Percentiles rank a stretch among this genome's conserved stretches.
Evolutionary conservation across 2,113 vertebrate species (phyloP).

Genomic region (Archilochus colubris): DNA sequence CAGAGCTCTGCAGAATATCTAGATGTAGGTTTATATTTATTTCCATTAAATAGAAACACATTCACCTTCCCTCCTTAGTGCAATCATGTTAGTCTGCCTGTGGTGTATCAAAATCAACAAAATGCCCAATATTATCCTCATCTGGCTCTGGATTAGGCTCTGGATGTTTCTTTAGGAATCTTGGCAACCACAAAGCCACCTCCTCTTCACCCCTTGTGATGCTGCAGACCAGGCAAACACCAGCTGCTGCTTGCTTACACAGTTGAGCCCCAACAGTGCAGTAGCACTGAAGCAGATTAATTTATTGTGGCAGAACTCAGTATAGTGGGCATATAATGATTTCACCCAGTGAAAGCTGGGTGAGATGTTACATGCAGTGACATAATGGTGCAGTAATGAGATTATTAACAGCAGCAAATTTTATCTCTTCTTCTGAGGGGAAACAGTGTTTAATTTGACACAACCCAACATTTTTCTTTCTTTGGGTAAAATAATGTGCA

Average conservation of each 20-base stretch:
- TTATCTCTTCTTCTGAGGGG: background rate
- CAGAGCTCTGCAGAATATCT: background rate
- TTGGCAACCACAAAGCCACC: background rate
- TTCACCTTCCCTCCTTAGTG: background rate
- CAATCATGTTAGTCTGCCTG: background rate
- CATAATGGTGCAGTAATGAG: slow-evolving; percentile 14
- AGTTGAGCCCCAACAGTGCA: background rate
- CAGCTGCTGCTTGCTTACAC: background rate
- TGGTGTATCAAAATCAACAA: background rate
- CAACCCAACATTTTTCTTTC: background rate
- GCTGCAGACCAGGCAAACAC: background rate
- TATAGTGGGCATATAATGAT: background rate
- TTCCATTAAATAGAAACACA: background rate
- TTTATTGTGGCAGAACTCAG: slow-evolving; percentile 26
- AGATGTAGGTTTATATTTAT: background rate
- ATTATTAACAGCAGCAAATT: slow-evolving; percentile 18
- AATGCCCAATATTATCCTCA: background rate
- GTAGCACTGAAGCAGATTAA: background rate
- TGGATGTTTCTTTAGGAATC: background rate
- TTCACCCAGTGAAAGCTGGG: slow-evolving; percentile 3
- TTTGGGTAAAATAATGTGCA: background rate
- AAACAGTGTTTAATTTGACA: background rate
- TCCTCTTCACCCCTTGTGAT: background rate
- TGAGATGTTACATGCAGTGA: background rate
- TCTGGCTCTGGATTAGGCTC: background rate